These are phyloP conservation scores for Sorex fumeus DNA, from an alignment of 2,113 vertebrate genomes.

Conservation along the genomic window DNA sequence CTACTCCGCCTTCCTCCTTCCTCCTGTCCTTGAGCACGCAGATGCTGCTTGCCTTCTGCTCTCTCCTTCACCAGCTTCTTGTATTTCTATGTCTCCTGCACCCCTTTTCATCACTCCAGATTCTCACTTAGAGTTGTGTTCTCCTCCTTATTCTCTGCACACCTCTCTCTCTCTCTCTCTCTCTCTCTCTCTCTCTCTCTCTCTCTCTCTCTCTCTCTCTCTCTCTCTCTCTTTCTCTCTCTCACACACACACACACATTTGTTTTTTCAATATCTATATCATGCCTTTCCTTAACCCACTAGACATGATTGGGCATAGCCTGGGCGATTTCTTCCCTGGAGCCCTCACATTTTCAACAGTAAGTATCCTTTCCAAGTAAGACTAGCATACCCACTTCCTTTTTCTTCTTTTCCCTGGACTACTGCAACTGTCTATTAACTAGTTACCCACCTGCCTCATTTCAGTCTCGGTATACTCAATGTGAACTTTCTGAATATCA, in stretches of 20 bases:
- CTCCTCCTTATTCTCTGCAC: neutral
- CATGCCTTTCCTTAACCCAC: neutral
- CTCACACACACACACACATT: too few species aligned
- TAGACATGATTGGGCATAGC: too few species aligned
- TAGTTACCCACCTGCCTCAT: neutral
- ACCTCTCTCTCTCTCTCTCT: accelerated
- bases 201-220: too few species aligned
- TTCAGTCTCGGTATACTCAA: neutral
- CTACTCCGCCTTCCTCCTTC: slow-evolving; percentile 82
- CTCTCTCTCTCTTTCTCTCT: too few species aligned
- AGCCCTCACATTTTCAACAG: neutral
- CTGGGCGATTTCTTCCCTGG: neutral
- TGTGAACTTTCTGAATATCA: neutral
- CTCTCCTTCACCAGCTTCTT: slow-evolving; percentile 70
- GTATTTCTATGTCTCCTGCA: slow-evolving; percentile 73
- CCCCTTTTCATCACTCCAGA: slow-evolving; percentile 60
- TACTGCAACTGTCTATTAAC: neutral
- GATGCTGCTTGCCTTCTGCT: slow-evolving; percentile 86
- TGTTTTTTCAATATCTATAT: neutral
- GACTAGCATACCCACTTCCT: neutral
- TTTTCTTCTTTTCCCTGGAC: neutral
- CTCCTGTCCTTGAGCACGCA: slow-evolving; percentile 83
- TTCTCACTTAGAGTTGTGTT: slow-evolving; percentile 52
- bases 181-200: too few species aligned
- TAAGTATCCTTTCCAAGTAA: neutral